Evolutionary conservation across 2,888 invertebrate genomes (phyloP), one percentile per base, ranked within the genome.

Genomic region (Folsomia manolachei): DNA sequence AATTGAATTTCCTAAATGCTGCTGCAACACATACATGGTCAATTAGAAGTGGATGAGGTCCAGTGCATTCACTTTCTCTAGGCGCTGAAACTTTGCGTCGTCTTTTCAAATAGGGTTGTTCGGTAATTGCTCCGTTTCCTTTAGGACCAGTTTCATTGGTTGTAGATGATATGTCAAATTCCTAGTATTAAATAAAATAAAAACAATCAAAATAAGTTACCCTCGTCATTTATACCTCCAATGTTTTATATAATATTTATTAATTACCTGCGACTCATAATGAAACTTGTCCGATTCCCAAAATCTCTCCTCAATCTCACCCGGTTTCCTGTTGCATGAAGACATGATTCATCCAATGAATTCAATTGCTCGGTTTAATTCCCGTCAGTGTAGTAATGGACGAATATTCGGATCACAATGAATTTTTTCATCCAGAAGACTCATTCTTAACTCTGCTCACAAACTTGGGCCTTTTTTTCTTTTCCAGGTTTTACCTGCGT

Each of bases 1-100:
- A 21, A 19, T 39, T 39, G 4, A 39, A 14, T 56, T 14, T 19
- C n/a, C 18, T 14, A 56, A 56, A 56, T 56, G 19, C n/a, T 56
- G 4, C 4, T 56, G 19, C 7, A 56, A 56, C n/a, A 56, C 56
- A 14, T 64, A 72, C 72, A 61, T 72, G 72, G 63, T 69, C 69
- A 56, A 72, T 72, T 23, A 72, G 51, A 25, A 72, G 24, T 2
- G 72, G 72, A 65, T 72, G 72, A 14, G 56, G 56, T 56, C 51
- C 51, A 9, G 9, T 18, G 51, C 18, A 9, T 9, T 18, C 51
- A 51, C 51, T 51, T 51, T 51, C 51, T 18, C 51, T 11, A 18
- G 9, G 9, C 51, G 7, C 39, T 4, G 39, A 39, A 39, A 39
- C 39, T 39, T 39, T 39, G 4, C 56, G 18, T 21, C 56, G 7